These are phyloP conservation scores for Yponomeuta evonymella DNA, from an alignment of 2,888 invertebrate genomes.

Conservation along the genomic window DNA sequence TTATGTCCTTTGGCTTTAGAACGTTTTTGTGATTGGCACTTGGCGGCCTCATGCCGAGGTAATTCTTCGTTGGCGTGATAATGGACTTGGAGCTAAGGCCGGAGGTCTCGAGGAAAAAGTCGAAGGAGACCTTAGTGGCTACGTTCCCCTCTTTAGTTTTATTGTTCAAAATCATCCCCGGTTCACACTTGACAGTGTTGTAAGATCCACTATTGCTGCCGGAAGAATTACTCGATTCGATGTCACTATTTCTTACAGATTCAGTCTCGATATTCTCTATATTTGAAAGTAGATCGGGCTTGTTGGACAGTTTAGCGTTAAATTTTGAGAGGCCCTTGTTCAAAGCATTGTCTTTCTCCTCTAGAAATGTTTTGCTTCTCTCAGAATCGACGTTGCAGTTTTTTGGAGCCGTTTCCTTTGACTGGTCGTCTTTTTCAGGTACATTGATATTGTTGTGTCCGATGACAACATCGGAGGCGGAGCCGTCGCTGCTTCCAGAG, in stretches of 20 bases:
- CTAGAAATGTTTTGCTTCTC: slow-evolving; percentile 48
- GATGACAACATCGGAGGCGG: slow-evolving; percentile 59
- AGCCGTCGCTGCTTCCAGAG: slow-evolving; percentile 69
- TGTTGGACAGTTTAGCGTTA: slow-evolving; percentile 69
- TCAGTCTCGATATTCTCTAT: slow-evolving; percentile 75
- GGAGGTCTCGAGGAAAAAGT: slow-evolving; percentile 86
- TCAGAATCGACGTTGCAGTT: slow-evolving; percentile 30
- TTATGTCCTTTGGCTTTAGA: slow-evolving; percentile 86
- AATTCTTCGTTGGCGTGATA: slow-evolving; percentile 69
- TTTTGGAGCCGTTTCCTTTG: slow-evolving; percentile 24
- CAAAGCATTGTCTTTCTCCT: slow-evolving; percentile 44
- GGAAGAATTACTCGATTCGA: slow-evolving; percentile 77
- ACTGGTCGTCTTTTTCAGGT: slow-evolving; percentile 51
- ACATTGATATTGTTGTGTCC: slow-evolving; percentile 54
- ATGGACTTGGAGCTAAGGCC: slow-evolving; percentile 88
- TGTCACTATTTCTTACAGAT: slow-evolving; percentile 81
- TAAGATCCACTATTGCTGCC: slow-evolving; percentile 71
- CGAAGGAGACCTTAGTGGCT: slow-evolving; percentile 75
- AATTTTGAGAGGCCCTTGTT: slow-evolving; percentile 42
- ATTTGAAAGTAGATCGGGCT: slow-evolving; percentile 72
- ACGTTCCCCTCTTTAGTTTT: slow-evolving; percentile 29
- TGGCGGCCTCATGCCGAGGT: slow-evolving; percentile 71
- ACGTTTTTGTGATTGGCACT: slow-evolving; percentile 85
- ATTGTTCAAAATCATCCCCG: slow-evolving; percentile 54
- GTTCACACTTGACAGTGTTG: slow-evolving; percentile 66